Evolutionary conservation across 2,113 vertebrate genomes (phyloP).

Genomic region (Cygnus atratus): DNA sequence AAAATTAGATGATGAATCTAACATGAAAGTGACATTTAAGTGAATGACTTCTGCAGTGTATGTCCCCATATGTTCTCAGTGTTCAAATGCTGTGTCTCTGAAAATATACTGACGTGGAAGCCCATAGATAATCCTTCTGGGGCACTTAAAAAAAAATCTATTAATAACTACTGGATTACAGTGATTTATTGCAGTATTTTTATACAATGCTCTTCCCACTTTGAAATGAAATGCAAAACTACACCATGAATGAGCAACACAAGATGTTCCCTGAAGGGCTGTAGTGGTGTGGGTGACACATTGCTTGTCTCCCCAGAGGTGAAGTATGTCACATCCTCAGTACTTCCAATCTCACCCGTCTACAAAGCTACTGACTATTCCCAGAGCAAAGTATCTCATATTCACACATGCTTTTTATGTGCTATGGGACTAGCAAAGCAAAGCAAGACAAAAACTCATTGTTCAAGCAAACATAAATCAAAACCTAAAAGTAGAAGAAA

Average conservation of each 20-base stretch:
- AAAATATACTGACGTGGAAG: not conserved
- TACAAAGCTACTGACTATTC: constrained; percentile 22
- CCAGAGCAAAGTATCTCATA: not conserved
- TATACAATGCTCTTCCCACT: not conserved
- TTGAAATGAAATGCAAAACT: constrained; percentile 23
- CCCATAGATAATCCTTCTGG: constrained; percentile 34
- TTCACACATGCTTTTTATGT: not conserved
- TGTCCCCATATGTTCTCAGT: constrained; percentile 22
- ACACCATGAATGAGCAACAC: not conserved
- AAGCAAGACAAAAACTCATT: not conserved
- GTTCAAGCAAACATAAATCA: constrained; percentile 5
- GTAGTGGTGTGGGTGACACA: not conserved
- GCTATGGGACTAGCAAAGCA: not conserved
- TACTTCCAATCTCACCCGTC: not conserved
- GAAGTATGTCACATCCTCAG: not conserved
- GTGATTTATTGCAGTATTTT: constrained; percentile 36
- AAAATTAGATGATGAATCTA: constrained; percentile 32
- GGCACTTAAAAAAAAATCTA: constrained; percentile 30
- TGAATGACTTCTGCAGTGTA: constrained; percentile 15
- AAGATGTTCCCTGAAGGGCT: not conserved
- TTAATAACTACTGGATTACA: constrained; percentile 56
- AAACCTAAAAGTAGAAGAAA: not conserved
- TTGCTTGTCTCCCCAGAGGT: constrained; percentile 3
- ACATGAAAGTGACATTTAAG: constrained; percentile 35
- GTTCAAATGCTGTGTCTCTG: not conserved